phyloP scores from a whole-genome alignment of 53 echinoderm and acorn worm genomes.

The Echinometra lucunter region DNA sequence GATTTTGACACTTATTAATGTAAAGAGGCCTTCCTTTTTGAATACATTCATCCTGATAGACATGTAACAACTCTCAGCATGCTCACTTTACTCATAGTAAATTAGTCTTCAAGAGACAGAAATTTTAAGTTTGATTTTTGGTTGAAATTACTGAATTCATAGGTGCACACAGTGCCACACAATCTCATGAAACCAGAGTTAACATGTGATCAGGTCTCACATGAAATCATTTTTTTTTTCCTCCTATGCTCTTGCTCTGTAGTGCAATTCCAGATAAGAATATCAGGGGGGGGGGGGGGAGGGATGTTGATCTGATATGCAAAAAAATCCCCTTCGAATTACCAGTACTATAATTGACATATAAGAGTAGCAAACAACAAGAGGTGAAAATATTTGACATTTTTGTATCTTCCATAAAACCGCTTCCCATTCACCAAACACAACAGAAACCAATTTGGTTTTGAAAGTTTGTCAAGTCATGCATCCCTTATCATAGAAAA shows the following conservation, averaged over 20 bases:
- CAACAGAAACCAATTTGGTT: not conserved
- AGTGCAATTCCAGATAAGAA: no score
- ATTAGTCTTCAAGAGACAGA: not conserved
- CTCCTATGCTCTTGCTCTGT: no score
- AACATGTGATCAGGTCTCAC: no score
- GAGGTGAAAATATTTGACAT: not conserved
- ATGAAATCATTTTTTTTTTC: no score
- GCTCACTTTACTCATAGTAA: not conserved
- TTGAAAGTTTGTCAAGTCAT: constrained; percentile 23
- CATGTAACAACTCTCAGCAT: not conserved
- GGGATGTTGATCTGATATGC: no score
- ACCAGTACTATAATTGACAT: not conserved
- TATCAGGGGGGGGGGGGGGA: no score
- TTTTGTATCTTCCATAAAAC: not conserved
- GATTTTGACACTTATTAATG: not conserved
- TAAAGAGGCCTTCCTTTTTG: not conserved
- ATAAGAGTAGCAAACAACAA: not conserved
- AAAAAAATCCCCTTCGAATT: no score
- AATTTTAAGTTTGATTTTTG: not conserved
- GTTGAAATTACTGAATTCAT: not conserved
- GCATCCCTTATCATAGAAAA: not conserved
- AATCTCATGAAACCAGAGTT: not conserved
- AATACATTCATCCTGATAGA: not conserved
- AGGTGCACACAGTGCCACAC: not conserved
- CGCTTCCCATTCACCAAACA: not conserved